Percentiles rank a stretch among this genome's conserved stretches.
phyloP scores from a whole-genome alignment of 1,140 invertebrate species.

The Leptinotarsa undecemlineata region DNA sequence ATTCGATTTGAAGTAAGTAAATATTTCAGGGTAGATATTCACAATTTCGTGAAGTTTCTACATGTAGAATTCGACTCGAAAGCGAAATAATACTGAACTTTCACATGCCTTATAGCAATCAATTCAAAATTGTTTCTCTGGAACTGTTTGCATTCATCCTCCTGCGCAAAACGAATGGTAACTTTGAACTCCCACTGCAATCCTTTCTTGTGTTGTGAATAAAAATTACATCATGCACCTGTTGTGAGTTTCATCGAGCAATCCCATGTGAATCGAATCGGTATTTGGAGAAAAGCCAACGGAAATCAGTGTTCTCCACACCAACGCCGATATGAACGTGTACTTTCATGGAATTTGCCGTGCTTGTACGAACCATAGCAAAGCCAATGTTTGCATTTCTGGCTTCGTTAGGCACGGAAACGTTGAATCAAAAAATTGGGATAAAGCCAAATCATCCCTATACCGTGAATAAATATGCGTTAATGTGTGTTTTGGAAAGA shows the following conservation, averaged over 20 bases:
- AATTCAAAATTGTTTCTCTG: too few species aligned
- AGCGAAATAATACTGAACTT: too few species aligned
- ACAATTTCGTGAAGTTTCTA: too few species aligned
- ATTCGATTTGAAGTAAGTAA: too few species aligned
- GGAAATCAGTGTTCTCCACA: slow-evolving; percentile 6
- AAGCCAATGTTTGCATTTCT: neutral
- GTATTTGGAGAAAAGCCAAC: neutral
- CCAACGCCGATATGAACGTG: neutral
- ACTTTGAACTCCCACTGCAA: too few species aligned
- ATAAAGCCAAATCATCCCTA: neutral
- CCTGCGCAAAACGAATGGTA: too few species aligned
- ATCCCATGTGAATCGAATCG: neutral
- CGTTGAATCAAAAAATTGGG: neutral
- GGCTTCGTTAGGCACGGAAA: neutral
- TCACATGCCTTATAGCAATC: too few species aligned
- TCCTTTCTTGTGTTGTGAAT: neutral
- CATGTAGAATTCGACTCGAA: too few species aligned
- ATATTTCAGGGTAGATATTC: too few species aligned
- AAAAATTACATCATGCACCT: neutral
- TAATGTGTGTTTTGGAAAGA: neutral
- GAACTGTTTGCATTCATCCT: too few species aligned
- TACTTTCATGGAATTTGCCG: neutral
- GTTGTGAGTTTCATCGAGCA: neutral
- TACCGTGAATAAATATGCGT: neutral
- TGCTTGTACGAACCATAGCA: neutral